phyloP scores from a whole-genome alignment of 2,797 vertebrate species.

The Enoplosus armatus region DNA sequence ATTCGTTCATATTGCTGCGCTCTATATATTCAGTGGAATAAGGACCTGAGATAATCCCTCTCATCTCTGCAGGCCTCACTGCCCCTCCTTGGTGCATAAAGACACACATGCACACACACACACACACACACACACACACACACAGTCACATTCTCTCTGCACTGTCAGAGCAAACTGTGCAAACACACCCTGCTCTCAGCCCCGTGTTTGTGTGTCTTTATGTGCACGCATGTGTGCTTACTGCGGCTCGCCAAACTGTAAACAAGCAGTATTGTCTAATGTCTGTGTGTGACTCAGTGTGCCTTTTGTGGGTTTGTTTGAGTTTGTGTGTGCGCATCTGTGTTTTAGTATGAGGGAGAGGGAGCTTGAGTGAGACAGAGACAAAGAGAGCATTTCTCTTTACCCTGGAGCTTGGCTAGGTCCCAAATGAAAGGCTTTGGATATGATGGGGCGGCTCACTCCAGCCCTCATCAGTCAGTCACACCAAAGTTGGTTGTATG shows the following conservation, averaged over 20 bases:
- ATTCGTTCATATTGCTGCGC: conserved; percentile 39
- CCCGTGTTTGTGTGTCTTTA: conserved; percentile 77
- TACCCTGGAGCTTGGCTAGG: conserved; percentile 80
- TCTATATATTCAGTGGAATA: conserved; percentile 63
- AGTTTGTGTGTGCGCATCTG: conserved; percentile 82
- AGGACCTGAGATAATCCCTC: conserved; percentile 71
- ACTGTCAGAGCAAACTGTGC: conserved; percentile 79
- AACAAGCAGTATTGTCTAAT: conserved; percentile 88
- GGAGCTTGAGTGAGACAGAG: conserved; percentile 82
- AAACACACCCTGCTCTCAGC: conserved; percentile 81
- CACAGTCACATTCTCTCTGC: conserved; percentile 71
- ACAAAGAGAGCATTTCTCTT: conserved; percentile 87
- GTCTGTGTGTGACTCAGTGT: conserved; percentile 83
- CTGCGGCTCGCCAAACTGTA: conserved; percentile 85
- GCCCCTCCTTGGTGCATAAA: conserved; percentile 70
- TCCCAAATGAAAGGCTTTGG: conserved; percentile 83
- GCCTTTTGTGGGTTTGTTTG: conserved; percentile 85
- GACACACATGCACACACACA: conserved; percentile 52
- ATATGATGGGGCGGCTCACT: conserved; percentile 81
- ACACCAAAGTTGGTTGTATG: conserved; percentile 71
- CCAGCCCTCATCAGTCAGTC: conserved; percentile 68
- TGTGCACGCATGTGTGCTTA: conserved; percentile 80
- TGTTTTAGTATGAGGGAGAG: conserved; percentile 85
- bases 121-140: conserved; percentile 36
- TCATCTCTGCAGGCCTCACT: conserved; percentile 61